Evolutionary conservation across 2,888 invertebrate genomes (phyloP).

Genomic region (Sisyra nigra): DNA sequence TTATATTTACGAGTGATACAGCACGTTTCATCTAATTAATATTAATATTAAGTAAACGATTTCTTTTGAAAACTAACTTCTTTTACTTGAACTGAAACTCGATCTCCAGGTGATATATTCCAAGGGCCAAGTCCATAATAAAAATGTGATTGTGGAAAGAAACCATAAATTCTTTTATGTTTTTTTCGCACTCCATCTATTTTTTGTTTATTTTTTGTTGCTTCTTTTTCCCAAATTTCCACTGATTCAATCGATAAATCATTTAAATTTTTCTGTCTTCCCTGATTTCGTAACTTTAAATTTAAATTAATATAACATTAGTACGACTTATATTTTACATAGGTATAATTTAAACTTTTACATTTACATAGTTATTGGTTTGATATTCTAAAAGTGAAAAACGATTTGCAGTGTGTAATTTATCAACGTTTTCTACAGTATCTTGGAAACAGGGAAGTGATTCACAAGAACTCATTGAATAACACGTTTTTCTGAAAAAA

Average conservation of each 20-base stretch:
- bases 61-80: neutral
- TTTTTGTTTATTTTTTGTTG: neutral
- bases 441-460: too few species aligned
- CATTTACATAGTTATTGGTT: too few species aligned
- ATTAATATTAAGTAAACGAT: neutral
- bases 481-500: too few species aligned
- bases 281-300: neutral
- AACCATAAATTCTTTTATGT: conserved; percentile 29
- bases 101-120: conserved; percentile 28
- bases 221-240: conserved; percentile 20
- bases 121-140: conserved; percentile 32
- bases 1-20: conserved; percentile 26
- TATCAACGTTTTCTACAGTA: too few species aligned
- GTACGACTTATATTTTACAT: too few species aligned
- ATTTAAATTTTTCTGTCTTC: conserved; percentile 1
- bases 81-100: conserved; percentile 26
- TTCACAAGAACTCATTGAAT: too few species aligned
- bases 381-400: too few species aligned
- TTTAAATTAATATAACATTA: conserved; percentile 3
- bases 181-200: too few species aligned
- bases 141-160: conserved; percentile 30
- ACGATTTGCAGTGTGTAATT: too few species aligned
- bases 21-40: conserved; percentile 23
- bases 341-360: too few species aligned
- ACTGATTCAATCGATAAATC: conserved; percentile 20